Base-by-base conservation (phyloP, 2,888 invertebrate species). In the Tanytarsus gracilentus region DNA sequence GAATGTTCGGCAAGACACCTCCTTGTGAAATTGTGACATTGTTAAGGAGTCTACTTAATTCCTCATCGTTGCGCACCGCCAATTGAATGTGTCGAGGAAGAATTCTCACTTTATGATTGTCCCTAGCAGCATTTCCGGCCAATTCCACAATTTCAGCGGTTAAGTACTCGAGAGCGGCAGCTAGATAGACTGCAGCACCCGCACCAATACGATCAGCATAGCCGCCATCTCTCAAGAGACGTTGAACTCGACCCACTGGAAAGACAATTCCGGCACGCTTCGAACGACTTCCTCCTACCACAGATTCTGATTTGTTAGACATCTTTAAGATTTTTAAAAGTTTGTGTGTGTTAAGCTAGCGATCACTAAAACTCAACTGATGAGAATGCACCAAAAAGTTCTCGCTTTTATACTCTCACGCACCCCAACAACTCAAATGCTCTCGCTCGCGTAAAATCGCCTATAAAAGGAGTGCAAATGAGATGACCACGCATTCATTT, bases 1-100 rank as follows among this genome's bases (percentile, higher is more conserved):
- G 84, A 65, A 89, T 88, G 68, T 85, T 85, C 0, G 90, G 89
- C 68, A 92, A 71, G 0, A 91, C 90, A 66, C 90, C 91, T 62
- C 90, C 90, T 72, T 90, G 85, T 23, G 88, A 83, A 68, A 91
- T 89, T 16, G 88, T 88, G 2, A 89, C 88, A 40, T 85, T 85
- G 0, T 81, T 78, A 4, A 91, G 71, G 55, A 91, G 75, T 70
- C 82, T 85, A 71, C 86, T 87, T 67, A 91, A 73, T 68, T 91
- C 90, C 66, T 88, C 87, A 70, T 91, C 90, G 70, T 88, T 88
- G 14, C 86, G 77, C 63, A 90, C 83, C 23, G 88, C 88, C 64
- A 91, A 69, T 69, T 89, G 85, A 23, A 90, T 75, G 63, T 63
- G 18, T 26, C 51, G n/a, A 27, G 27, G 64, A 40, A 64, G 23